Percentiles rank a stretch among this genome's conserved stretches.
These are phyloP conservation scores for Philaethria dido DNA, from an alignment of 2,888 invertebrate species.

Conservation along the genomic window DNA sequence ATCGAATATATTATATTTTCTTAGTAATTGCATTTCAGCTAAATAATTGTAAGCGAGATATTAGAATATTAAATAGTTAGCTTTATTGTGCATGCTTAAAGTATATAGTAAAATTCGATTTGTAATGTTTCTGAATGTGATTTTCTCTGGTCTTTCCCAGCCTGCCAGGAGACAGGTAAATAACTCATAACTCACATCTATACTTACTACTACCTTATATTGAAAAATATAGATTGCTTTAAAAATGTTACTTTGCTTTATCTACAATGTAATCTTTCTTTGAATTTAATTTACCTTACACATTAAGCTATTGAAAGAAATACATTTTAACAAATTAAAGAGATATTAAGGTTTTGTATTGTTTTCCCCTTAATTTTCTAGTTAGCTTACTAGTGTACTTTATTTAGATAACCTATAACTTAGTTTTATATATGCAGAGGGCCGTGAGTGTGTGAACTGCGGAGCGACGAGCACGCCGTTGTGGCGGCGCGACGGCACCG, in stretches of 20 bases:
- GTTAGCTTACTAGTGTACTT: constrained; percentile 6
- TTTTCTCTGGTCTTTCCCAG: constrained; percentile 83
- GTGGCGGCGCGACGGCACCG: constrained; percentile 98
- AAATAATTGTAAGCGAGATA: constrained; percentile 13
- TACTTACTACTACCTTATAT: neutral
- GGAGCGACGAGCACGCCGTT: constrained; percentile 99
- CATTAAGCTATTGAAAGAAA: neutral
- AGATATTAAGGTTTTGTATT: neutral
- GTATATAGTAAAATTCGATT: constrained; percentile 72
- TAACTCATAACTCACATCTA: constrained; percentile 5
- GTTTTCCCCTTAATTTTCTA: neutral
- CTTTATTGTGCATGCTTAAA: constrained; percentile 64
- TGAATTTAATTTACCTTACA: no score
- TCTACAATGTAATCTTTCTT: neutral
- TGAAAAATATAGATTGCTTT: constrained; percentile 5
- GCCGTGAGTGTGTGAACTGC: constrained; percentile 99
- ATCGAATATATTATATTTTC: constrained; percentile 67
- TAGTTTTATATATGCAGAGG: constrained; percentile 85
- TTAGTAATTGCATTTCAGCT: constrained; percentile 45
- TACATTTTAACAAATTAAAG: neutral
- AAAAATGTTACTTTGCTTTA: neutral
- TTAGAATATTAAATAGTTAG: constrained; percentile 27
- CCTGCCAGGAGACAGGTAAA: constrained; percentile 85
- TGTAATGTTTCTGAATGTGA: constrained; percentile 83
- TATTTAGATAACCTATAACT: constrained; percentile 8